Evolutionary conservation across 2,113 vertebrate genomes (phyloP), one percentile per base, ranked within the genome.

Genomic region (Thryonomys swinderianus): DNA sequence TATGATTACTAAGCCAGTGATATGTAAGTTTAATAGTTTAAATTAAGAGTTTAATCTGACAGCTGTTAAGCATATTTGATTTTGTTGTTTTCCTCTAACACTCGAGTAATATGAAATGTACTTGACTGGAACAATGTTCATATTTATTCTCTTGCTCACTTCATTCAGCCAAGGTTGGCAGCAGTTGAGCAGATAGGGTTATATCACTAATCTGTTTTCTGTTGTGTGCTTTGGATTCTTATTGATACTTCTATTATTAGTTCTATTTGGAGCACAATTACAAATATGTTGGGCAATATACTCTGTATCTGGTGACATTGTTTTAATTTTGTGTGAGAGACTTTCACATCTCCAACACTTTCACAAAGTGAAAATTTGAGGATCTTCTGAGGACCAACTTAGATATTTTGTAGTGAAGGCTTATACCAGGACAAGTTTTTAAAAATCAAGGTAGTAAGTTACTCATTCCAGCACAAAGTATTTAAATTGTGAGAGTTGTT

Each of bases 71-170:
- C 51, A 21, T 5, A 16, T 59, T 27, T 17, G 13, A 18, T 21
- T 34, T 67, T 69, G 4, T 7, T 51, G 6, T 12, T 73, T 79
- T 53, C n/a, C 51, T 18, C 1, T 40, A 14, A 5, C 16, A 3
- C 27, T 34, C 4, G 2, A 37, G 21, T 30, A 20, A 0, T 10
- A 3, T 2, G n/a, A 27, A 30, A 3, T 17, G 11, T 27, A 16
- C 4, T 16, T 7, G 4, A 42, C n/a, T 55, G 23, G 5, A 20
- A 20, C 48, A n/a, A 0, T 4, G 7, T 5, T 2, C 17, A 18
- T 23, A 0, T 10, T 61, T 13, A 3, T 10, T 57, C 3, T 51
- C 13, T 27, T 20, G 11, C 3, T 45, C 16, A 78, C 3, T 8
- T 27, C 37, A 3, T 6, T 51, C 40, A 2, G 32, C 62, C 9